These are phyloP conservation scores for Telenomus remus DNA, from an alignment of 1,140 invertebrate genomes.

Conservation along the genomic window DNA sequence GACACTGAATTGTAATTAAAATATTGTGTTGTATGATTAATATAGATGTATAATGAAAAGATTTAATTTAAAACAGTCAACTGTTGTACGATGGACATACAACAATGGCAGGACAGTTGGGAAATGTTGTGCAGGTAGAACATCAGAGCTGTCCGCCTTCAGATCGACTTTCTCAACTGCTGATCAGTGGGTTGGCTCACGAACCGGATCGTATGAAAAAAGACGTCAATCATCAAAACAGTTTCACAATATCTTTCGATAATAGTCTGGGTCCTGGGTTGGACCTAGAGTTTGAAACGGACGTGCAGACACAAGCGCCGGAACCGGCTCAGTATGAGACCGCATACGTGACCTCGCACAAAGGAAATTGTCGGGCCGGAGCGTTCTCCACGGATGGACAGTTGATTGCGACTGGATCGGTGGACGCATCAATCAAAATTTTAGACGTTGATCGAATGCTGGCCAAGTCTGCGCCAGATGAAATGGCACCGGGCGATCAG, in stretches of 20 bases:
- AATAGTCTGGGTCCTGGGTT: conserved; percentile 89
- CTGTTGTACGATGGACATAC: conserved; percentile 96
- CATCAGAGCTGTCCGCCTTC: conserved; percentile 92
- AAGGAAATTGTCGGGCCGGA: conserved; percentile 95
- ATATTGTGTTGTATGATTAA: too few relatives aligned
- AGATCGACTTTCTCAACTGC: conserved; percentile 90
- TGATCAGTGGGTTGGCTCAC: conserved; percentile 89
- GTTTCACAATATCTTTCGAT: conserved; percentile 78
- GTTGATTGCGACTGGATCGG: conserved; percentile 97
- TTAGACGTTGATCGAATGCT: conserved; percentile 98
- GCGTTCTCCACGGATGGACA: conserved; percentile 96
- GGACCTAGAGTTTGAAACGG: conserved; percentile 97
- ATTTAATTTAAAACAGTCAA: conserved; percentile 83
- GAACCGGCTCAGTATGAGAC: conserved; percentile 98
- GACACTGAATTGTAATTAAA: conserved; percentile 9
- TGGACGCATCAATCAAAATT: conserved; percentile 99
- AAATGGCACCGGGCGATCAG: conserved; percentile 85
- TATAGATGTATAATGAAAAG: neutral
- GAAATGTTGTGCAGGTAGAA: conserved; percentile 88
- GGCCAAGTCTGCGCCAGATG: conserved; percentile 93
- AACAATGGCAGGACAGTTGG: conserved; percentile 88
- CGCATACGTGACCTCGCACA: conserved; percentile 98
- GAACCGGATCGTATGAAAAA: conserved; percentile 83
- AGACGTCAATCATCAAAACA: conserved; percentile 74
- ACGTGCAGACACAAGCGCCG: conserved; percentile 90